A percentile compares a stretch with the other conserved stretches of the same genome.
phyloP scores from a whole-genome alignment of 2,797 vertebrate genomes.

The Spondyliosoma cantharus region DNA sequence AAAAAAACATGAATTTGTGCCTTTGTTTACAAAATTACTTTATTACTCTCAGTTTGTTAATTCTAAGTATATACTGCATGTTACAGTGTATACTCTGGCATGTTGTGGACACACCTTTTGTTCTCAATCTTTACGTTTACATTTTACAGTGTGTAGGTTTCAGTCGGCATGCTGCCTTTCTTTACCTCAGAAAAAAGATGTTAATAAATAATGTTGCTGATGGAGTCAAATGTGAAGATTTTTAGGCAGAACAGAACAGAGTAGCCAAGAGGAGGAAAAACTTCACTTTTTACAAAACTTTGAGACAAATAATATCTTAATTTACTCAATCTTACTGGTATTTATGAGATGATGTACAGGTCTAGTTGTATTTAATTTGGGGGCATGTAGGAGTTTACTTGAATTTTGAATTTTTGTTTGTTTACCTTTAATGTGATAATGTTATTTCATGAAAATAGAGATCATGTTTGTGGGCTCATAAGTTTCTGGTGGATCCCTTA shows the following conservation, averaged over 20 bases:
- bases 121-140: constrained; percentile 8
- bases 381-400: constrained; percentile 65
- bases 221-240: constrained; percentile 40
- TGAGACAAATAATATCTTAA: constrained; percentile 20
- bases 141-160: constrained; percentile 46
- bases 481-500: constrained; percentile 20
- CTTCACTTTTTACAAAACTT: constrained; percentile 30
- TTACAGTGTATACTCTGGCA: constrained; percentile 48
- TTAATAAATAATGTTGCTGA: constrained; percentile 24
- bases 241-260: constrained; percentile 1
- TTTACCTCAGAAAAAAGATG: constrained; percentile 56
- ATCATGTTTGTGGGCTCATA: constrained; percentile 23
- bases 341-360: constrained; percentile 52
- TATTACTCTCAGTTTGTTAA: constrained; percentile 30
- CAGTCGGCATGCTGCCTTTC: constrained; percentile 68
- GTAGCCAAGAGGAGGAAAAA: background rate
- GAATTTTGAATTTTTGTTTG: constrained; percentile 59
- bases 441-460: constrained; percentile 34
- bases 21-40: constrained; percentile 67
- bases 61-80: constrained; percentile 57
- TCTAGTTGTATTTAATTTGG: constrained; percentile 51
- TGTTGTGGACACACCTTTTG: constrained; percentile 24
- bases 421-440: constrained; percentile 55
- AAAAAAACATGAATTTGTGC: constrained; percentile 71
- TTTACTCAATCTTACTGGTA: constrained; percentile 31